Conservation (phyloP, 2,797 vertebrate species). For the Vespertilio murinus region DNA sequence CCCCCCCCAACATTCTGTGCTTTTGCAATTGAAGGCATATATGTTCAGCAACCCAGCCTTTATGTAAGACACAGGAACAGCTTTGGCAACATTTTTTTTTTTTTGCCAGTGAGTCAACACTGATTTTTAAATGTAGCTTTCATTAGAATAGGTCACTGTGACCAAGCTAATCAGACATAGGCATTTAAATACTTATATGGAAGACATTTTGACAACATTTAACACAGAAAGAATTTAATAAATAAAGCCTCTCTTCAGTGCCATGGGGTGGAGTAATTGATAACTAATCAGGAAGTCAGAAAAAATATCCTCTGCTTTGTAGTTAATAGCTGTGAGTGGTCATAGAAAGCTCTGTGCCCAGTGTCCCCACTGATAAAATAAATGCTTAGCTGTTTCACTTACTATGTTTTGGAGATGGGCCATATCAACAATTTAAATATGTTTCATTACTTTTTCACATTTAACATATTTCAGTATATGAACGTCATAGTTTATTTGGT, state of each 20-base stretch:
- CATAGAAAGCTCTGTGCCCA: neutral
- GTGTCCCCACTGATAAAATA: neutral
- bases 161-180: neutral
- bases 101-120: neutral
- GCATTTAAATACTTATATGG: neutral
- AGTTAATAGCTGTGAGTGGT: neutral
- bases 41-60: neutral
- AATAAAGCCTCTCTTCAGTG: neutral
- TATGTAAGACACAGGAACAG: neutral
- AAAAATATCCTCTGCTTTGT: neutral
- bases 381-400: neutral
- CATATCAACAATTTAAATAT: neutral
- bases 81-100: neutral
- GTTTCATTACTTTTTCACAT: constrained; percentile 6
- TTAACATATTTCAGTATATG: neutral
- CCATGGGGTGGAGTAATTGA: neutral
- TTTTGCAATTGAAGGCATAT: constrained; percentile 29
- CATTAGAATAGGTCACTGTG: neutral
- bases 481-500: neutral
- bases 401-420: neutral
- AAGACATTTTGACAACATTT: constrained; percentile 30
- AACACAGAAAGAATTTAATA: neutral
- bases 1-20: neutral
- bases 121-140: neutral
- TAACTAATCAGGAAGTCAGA: neutral